Conservation (phyloP, 2,888 invertebrate genomes). For the Drosophila greeni region DNA sequence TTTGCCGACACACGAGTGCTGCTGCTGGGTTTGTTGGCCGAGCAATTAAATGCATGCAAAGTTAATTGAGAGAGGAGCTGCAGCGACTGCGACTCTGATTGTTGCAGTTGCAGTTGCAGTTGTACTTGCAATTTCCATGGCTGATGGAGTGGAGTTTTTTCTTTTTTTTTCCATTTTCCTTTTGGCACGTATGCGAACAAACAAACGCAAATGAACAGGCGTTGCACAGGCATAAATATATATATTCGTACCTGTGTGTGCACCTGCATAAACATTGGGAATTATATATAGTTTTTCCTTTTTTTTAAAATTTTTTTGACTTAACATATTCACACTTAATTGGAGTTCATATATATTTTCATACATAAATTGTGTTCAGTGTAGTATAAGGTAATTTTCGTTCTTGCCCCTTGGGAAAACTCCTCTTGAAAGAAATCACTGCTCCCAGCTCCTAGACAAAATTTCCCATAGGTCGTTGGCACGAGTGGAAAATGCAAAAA, state of each 20-base stretch:
- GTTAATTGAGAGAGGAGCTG: constrained; percentile 53
- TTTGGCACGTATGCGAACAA: constrained; percentile 21
- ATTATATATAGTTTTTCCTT: no score
- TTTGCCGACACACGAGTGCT: constrained; percentile 35
- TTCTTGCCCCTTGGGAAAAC: constrained; percentile 36
- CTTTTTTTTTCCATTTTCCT: constrained; percentile 21
- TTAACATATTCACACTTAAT: constrained; percentile 57
- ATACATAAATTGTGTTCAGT: constrained; percentile 53
- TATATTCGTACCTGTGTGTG: neutral
- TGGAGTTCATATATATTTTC: constrained; percentile 14
- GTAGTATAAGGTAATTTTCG: constrained; percentile 41
- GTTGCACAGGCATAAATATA: neutral
- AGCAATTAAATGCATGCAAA: constrained; percentile 64
- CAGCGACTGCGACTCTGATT: constrained; percentile 28
- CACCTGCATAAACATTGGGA: constrained; percentile 6
- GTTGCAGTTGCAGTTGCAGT: constrained; percentile 22
- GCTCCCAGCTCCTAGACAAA: constrained; percentile 16
- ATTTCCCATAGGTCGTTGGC: constrained; percentile 54
- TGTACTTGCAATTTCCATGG: constrained; percentile 19
- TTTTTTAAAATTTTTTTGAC: no score
- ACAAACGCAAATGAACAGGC: constrained; percentile 13
- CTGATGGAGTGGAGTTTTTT: constrained; percentile 29
- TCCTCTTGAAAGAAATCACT: constrained; percentile 36
- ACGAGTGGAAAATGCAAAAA: constrained; percentile 52
- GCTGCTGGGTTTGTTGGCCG: constrained; percentile 24